Base-by-base conservation (phyloP, 2,797 vertebrate genomes). In the Pterois miles region DNA sequence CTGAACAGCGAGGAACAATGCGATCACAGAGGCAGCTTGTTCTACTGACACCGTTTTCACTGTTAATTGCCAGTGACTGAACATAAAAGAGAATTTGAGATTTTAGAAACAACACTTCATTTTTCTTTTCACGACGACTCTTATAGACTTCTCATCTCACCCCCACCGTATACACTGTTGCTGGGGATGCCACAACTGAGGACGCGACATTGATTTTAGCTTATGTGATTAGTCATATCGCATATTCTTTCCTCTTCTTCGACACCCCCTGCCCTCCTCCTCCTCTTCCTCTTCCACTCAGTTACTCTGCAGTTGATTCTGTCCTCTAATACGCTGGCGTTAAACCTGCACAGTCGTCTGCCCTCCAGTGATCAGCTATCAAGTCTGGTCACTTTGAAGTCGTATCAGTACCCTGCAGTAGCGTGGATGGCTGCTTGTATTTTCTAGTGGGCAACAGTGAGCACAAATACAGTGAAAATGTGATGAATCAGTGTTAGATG, bases 181-280 rank as follows among this genome's bases (percentile, higher is more conserved):
- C 76, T 43, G 80, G 53, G 74, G 71, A 83, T 54, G 38, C 73
- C 82, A 85, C 77, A 85, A 75, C 79, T 79, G 82, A 89, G 81
- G 84, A 89, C 84, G 85, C 89, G 89, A 92, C 93, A 91, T 92
- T 88, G 89, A 93, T 93, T 93, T 92, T 73, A 86, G 73, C 82
- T 89, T 84, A 88, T 80, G 64, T 38, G 79, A 89, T 91, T 91
- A 91, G 90, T 93, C 88, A 43, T 83, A 76, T 82, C 87, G 83
- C 78, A 73, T 71, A 58, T 75, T 80, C 77, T 43, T 65, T 53
- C 43, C 18, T 58, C 70, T 68, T 64, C 80, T 57, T 67, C 23
- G 6, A 48, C 46, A 16, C 40, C 33, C 11, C 38, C 71, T 54
- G n/a, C n/a, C 38, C 46, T 7, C 38, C 52, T 14, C 31, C 65